Evolutionary conservation across 2,888 invertebrate species (phyloP).

Genomic region (Nematopogon swammerdamellus): DNA sequence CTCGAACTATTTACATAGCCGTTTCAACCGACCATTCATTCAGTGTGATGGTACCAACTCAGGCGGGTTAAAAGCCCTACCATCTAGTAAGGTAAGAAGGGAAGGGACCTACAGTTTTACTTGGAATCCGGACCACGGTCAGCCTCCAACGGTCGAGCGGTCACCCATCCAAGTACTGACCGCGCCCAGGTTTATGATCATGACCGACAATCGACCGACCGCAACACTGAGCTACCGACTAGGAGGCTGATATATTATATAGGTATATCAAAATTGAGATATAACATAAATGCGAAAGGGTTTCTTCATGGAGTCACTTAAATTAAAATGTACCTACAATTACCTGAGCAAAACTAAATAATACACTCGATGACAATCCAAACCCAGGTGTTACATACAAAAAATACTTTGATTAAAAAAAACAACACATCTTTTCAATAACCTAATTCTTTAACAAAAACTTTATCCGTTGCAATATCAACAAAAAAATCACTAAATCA

Average conservation of each 20-base stretch:
- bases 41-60: no score
- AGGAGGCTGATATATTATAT: no score
- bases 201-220: no score
- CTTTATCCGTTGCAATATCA: slow-evolving; percentile 31
- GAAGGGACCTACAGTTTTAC: no score
- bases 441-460: slow-evolving; percentile 18
- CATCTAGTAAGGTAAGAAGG: no score
- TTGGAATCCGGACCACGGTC: neutral
- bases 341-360: neutral
- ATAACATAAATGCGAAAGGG: no score
- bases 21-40: no score
- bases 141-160: neutral
- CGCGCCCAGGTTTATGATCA: neutral
- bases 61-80: no score
- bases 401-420: slow-evolving; percentile 19
- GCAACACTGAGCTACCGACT: no score
- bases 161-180: neutral
- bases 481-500: slow-evolving; percentile 43
- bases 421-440: slow-evolving; percentile 15
- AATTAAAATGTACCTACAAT: neutral
- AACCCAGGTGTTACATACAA: slow-evolving; percentile 18
- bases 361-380: neutral
- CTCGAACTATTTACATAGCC: no score
- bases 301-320: no score
- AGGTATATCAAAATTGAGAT: no score